A percentile compares a stretch with the other conserved stretches of the same genome.
Conservation (phyloP, 2,888 invertebrate genomes). For the Proisotoma minuta region DNA sequence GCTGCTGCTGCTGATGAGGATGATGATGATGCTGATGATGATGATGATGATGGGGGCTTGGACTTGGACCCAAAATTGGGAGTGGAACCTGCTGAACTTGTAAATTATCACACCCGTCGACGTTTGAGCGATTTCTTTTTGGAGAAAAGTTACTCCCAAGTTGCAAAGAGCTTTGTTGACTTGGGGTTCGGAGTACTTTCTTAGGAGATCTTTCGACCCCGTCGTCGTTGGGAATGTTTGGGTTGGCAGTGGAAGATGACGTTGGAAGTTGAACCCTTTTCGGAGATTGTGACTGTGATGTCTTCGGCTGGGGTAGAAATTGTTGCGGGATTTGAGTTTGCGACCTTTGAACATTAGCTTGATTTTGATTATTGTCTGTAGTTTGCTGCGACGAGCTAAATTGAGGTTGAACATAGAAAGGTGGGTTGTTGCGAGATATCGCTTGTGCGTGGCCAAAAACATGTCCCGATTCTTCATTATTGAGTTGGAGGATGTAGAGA, state of each 20-base stretch:
- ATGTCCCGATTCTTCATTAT: conserved; percentile 37
- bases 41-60: conserved; percentile 5
- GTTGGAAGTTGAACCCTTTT: neutral
- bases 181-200: neutral
- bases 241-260: neutral
- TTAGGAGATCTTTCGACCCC: too few species aligned
- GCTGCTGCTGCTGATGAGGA: conserved; percentile 19
- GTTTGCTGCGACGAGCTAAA: conserved; percentile 15
- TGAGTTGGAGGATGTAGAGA: conserved; percentile 35
- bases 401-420: conserved; percentile 41
- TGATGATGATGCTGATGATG: conserved; percentile 19
- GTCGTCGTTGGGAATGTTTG: neutral
- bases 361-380: neutral
- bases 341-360: conserved; percentile 9
- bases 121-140: neutral
- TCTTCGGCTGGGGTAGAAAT: conserved; percentile 27
- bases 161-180: neutral
- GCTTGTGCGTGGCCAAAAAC: conserved; percentile 38
- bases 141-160: conserved; percentile 2
- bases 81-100: neutral
- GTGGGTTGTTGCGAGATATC: conserved; percentile 30
- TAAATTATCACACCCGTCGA: too few species aligned
- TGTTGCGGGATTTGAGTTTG: conserved; percentile 33
- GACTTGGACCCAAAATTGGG: neutral
- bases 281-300: neutral